Evolutionary conservation across 2,113 vertebrate genomes (phyloP).

Genomic region (Gavialis gangeticus): DNA sequence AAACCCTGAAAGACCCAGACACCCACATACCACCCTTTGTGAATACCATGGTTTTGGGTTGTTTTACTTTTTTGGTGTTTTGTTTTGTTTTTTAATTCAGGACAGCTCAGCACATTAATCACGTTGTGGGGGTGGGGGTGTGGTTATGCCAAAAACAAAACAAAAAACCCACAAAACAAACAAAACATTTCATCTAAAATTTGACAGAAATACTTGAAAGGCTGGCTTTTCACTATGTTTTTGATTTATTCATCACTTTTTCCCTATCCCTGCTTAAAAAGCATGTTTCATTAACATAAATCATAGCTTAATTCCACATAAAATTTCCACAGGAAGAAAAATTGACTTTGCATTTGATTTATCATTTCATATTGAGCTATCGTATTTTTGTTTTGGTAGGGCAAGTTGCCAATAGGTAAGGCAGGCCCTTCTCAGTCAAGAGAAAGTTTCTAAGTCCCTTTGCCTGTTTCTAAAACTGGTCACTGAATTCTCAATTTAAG

Average conservation of each 20-base stretch:
- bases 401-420: slow-evolving; percentile 17
- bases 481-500: not conserved
- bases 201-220: not conserved
- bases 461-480: not conserved
- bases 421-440: not conserved
- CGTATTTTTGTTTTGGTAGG: slow-evolving; percentile 5
- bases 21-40: accelerated
- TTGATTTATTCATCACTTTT: not conserved
- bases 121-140: not conserved
- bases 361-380: slow-evolving; percentile 4
- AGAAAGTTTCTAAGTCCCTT: not conserved
- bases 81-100: slow-evolving; percentile 5
- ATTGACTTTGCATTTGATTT: not conserved
- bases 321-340: not conserved
- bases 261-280: not conserved
- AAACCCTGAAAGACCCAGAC: not conserved
- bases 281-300: not conserved
- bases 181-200: not conserved
- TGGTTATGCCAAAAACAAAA: not conserved
- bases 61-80: not conserved
- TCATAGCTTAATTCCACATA: not conserved
- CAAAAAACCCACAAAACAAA: not conserved
- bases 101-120: not conserved
- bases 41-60: not conserved
- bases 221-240: not conserved